Evolutionary conservation across 1,140 invertebrate species (phyloP).

Genomic region (Dendroctonus ponderosae): DNA sequence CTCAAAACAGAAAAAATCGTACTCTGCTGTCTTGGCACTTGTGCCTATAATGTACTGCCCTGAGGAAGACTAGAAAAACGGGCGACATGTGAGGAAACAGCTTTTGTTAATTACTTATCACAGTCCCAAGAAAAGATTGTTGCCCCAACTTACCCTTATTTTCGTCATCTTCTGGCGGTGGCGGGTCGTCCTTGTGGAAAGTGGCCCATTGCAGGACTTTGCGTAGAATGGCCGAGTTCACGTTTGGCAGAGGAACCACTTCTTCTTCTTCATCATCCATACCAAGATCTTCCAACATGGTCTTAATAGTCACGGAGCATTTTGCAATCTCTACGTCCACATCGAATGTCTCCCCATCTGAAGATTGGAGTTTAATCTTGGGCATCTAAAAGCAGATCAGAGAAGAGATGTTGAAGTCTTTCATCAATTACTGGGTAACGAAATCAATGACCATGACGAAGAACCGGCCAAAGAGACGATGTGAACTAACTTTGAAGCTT

Average conservation of each 20-base stretch:
- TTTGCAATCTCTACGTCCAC: conserved; percentile 98
- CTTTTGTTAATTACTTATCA: neutral
- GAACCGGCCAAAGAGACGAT: too few relatives aligned
- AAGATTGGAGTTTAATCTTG: conserved; percentile 90
- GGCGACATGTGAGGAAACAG: too few relatives aligned
- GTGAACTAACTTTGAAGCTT: too few relatives aligned
- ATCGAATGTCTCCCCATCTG: conserved; percentile 94
- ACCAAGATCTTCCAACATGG: conserved; percentile 95
- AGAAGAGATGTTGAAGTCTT: too few relatives aligned
- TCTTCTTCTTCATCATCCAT: conserved; percentile 94
- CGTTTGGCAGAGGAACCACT: conserved; percentile 95
- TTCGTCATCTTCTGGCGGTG: conserved; percentile 94
- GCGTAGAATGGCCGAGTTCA: conserved; percentile 94
- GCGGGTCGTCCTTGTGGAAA: conserved; percentile 94
- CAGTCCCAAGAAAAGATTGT: neutral
- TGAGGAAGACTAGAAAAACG: too few relatives aligned
- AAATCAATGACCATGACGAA: too few relatives aligned
- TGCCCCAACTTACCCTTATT: conserved; percentile 53
- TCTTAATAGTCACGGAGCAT: conserved; percentile 97
- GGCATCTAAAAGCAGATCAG: conserved; percentile 62
- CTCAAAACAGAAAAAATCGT: too few relatives aligned
- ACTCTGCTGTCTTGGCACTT: too few relatives aligned
- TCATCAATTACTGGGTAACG: too few relatives aligned
- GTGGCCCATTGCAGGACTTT: conserved; percentile 97
- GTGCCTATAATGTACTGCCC: too few relatives aligned